Evolutionary conservation across 2,797 vertebrate species (phyloP).

Genomic region (Galago senegalensis): DNA sequence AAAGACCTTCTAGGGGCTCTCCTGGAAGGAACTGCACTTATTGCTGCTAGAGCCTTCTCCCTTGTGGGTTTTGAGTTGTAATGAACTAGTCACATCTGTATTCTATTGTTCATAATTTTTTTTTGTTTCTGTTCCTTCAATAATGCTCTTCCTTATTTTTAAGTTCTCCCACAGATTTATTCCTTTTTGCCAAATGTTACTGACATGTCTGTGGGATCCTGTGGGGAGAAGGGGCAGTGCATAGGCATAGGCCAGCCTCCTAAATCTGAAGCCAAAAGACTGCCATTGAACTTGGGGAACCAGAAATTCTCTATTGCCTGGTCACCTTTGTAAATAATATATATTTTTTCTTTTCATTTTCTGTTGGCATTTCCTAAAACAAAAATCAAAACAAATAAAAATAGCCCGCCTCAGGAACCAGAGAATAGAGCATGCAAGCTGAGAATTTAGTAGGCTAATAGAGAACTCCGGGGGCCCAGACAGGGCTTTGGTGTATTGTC

Average conservation of each 20-base stretch:
- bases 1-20: neutral
- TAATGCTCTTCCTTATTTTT: slow-evolving; percentile 37
- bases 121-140: slow-evolving; percentile 44
- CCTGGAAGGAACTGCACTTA: neutral
- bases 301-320: slow-evolving; percentile 7
- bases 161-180: neutral
- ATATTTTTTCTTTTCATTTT: slow-evolving; percentile 21
- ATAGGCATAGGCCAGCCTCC: neutral
- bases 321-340: neutral
- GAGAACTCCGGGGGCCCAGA: neutral
- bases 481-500: neutral
- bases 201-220: neutral
- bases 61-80: neutral
- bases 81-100: slow-evolving; percentile 47
- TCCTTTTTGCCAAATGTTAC: neutral
- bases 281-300: neutral
- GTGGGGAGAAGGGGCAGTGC: neutral
- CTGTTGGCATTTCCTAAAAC: slow-evolving; percentile 58
- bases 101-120: slow-evolving; percentile 65
- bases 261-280: slow-evolving; percentile 35
- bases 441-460: neutral
- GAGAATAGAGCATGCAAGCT: neutral
- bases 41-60: neutral
- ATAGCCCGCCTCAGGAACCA: neutral
- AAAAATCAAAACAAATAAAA: slow-evolving; percentile 57